Conservation (phyloP, 2,888 invertebrate species). For the Andrena trimmerana region DNA sequence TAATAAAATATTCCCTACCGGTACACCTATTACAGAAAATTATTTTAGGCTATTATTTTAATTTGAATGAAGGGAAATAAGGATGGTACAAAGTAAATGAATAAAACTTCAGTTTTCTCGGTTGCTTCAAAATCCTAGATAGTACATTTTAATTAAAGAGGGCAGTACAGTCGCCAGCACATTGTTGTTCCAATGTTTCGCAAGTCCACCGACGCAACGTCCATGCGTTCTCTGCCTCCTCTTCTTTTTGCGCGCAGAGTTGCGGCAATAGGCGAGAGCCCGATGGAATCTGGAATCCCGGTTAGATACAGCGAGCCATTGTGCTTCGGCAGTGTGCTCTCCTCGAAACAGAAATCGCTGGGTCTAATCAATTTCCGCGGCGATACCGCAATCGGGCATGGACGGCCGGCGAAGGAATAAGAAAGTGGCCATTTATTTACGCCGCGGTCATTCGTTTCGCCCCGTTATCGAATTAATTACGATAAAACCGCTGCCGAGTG, state of each 20-base stretch:
- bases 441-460: constrained; percentile 62
- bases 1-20: too few relatives aligned
- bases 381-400: constrained; percentile 39
- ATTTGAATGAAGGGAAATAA: too few relatives aligned
- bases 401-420: constrained; percentile 20
- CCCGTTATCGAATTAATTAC: constrained; percentile 71
- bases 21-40: too few relatives aligned
- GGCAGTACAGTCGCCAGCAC: background rate
- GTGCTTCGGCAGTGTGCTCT: background rate
- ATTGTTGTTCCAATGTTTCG: background rate
- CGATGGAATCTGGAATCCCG: background rate
- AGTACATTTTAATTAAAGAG: too few relatives aligned
- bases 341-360: constrained; percentile 30
- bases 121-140: too few relatives aligned
- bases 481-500: constrained; percentile 53
- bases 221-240: background rate
- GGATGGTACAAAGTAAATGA: too few relatives aligned
- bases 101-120: too few relatives aligned
- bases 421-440: constrained; percentile 64
- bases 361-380: constrained; percentile 58
- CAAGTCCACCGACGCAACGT: background rate
- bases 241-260: background rate
- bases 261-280: background rate
- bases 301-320: background rate
- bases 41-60: too few relatives aligned